Evolutionary conservation across 2,888 invertebrate genomes (phyloP).

Genomic region (Drosophila anomalata): DNA sequence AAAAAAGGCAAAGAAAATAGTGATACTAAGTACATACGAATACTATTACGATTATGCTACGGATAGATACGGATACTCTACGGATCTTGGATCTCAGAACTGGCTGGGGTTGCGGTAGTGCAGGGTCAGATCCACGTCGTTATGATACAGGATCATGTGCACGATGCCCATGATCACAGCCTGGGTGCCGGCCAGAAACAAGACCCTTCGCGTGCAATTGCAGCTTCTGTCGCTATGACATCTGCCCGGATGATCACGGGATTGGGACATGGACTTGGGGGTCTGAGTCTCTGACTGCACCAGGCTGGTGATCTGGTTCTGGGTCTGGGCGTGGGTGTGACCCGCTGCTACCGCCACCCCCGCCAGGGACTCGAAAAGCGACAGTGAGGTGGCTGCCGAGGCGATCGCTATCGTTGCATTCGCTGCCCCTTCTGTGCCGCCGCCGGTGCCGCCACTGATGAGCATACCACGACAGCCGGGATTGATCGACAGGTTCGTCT

Average conservation of each 20-base stretch:
- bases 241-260: background rate
- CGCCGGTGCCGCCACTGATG: background rate
- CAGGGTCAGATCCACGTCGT: conserved; percentile 20
- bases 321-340: background rate
- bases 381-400: background rate
- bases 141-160: conserved; percentile 20
- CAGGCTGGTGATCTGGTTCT: background rate
- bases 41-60: conserved; percentile 4
- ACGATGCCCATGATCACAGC: conserved; percentile 18
- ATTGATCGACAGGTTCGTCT: conserved; percentile 9
- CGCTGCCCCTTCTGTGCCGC: conserved; percentile 4
- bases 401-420: conserved; percentile 3
- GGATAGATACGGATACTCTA: conserved; percentile 1
- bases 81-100: conserved; percentile 19
- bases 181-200: conserved; percentile 21
- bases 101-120: conserved; percentile 21
- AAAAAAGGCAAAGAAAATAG: background rate
- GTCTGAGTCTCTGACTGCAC: background rate
- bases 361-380: background rate
- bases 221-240: background rate
- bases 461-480: background rate
- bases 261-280: background rate
- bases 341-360: background rate
- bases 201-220: background rate
- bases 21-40: conserved; percentile 1